Conservation (phyloP, 2,113 vertebrate genomes). For the Ondatra zibethicus region DNA sequence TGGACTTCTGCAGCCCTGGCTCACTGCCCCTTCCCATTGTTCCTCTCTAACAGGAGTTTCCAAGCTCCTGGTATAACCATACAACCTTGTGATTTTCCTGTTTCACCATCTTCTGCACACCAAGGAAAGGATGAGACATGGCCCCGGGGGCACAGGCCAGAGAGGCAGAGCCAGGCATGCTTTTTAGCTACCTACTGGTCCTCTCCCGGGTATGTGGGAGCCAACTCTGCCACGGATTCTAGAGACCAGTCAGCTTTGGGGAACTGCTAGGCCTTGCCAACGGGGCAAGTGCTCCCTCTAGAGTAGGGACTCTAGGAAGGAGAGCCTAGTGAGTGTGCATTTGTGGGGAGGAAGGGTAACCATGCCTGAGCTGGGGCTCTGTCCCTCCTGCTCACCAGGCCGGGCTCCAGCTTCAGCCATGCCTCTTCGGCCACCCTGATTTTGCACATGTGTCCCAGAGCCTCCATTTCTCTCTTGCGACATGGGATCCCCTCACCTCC, state of each 20-base stretch:
- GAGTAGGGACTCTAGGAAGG: background rate
- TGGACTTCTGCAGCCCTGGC: background rate
- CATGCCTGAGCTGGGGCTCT: background rate
- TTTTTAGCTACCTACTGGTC: fast-evolving
- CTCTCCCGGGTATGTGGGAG: background rate
- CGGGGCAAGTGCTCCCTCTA: background rate
- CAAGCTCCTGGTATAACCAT: background rate
- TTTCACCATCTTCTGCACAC: background rate
- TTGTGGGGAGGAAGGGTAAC: background rate
- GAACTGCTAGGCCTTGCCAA: background rate
- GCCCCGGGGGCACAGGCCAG: background rate
- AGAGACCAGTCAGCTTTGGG: background rate
- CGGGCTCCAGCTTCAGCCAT: background rate
- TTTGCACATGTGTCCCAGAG: fast-evolving
- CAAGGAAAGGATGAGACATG: background rate
- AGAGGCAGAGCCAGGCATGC: background rate
- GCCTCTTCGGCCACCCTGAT: background rate
- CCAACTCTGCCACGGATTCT: no score
- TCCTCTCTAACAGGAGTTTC: background rate
- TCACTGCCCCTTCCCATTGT: background rate
- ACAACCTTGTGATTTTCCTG: background rate
- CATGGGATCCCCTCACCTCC: background rate
- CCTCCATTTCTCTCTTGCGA: background rate
- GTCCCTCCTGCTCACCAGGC: fast-evolving
- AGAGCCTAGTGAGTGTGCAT: no score